Evolutionary conservation across 53 echinoderm and acorn worm genomes (phyloP).

Genomic region (Luidia sarsii): DNA sequence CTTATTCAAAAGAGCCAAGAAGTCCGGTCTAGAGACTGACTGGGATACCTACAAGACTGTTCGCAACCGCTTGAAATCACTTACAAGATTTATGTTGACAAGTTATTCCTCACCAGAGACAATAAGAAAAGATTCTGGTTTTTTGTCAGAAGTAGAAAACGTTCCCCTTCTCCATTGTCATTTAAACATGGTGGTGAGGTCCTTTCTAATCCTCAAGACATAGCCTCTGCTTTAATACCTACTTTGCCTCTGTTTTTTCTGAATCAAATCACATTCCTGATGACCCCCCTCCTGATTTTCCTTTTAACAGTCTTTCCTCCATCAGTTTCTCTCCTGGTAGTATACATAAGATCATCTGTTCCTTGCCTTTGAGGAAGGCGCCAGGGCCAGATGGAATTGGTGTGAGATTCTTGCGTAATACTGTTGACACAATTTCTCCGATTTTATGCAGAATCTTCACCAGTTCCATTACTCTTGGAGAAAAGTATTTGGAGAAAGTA

Average conservation of each 20-base stretch:
- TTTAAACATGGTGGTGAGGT: constrained; percentile 10
- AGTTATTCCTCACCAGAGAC: constrained; percentile 1
- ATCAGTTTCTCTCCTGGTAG: neutral
- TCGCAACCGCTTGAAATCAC: constrained; percentile 17
- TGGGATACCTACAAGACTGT: constrained; percentile 5
- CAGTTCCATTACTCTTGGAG: no score
- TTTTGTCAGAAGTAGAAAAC: constrained; percentile 7
- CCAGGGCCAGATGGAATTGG: constrained; percentile 32
- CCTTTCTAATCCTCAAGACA: constrained; percentile 5
- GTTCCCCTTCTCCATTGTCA: constrained; percentile 3
- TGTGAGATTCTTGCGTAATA: constrained; percentile 28
- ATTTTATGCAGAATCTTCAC: constrained; percentile 23
- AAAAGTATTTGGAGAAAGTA: no score
- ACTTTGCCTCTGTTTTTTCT: constrained; percentile 38
- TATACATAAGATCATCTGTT: neutral
- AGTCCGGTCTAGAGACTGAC: neutral
- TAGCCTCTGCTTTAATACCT: constrained; percentile 24
- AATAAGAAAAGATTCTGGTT: constrained; percentile 9
- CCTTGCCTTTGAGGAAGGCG: constrained; percentile 21
- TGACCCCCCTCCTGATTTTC: neutral
- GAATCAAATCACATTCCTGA: constrained; percentile 8
- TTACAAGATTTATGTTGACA: constrained; percentile 5
- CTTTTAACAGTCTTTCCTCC: neutral
- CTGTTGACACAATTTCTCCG: constrained; percentile 10
- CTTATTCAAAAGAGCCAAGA: constrained; percentile 13